phyloP scores from a whole-genome alignment of 1,140 invertebrate species.

The Diploscapter pachys region DNA sequence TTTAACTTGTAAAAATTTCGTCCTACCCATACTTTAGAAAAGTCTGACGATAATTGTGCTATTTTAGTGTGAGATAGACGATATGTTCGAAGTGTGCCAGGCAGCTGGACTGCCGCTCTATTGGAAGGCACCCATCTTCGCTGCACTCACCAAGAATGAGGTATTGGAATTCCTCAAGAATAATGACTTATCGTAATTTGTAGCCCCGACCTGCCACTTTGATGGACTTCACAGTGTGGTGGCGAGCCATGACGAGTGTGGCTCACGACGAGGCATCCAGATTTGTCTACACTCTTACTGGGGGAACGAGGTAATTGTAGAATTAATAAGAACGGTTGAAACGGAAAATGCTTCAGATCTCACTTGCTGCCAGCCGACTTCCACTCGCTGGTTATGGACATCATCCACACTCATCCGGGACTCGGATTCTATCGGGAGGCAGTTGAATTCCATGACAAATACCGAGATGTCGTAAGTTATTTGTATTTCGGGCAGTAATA shows the following conservation, averaged over 20 bases:
- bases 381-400: slow-evolving; percentile 81
- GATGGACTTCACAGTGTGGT: slow-evolving; percentile 47
- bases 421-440: slow-evolving; percentile 92
- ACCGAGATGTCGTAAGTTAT: slow-evolving; percentile 61
- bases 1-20: too few relatives aligned
- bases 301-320: slow-evolving; percentile 27
- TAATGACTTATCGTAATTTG: too few relatives aligned
- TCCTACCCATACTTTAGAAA: too few relatives aligned
- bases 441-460: slow-evolving; percentile 95
- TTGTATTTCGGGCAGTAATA: not conserved
- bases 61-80: slow-evolving; percentile 26
- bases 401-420: slow-evolving; percentile 98
- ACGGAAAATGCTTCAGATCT: slow-evolving; percentile 55
- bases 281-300: slow-evolving; percentile 78
- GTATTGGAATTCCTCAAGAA: not conserved
- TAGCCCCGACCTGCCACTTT: slow-evolving; percentile 31
- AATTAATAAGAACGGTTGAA: slow-evolving; percentile 26
- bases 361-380: slow-evolving; percentile 71
- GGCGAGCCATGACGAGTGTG: slow-evolving; percentile 41
- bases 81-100: slow-evolving; percentile 29
- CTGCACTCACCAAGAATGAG: slow-evolving; percentile 18
- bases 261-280: slow-evolving; percentile 55
- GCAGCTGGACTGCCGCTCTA: slow-evolving; percentile 35
- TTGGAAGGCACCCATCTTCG: slow-evolving; percentile 37
- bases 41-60: not conserved